Evolutionary conservation across 35 echinoderm and acorn worm species (phyloP).

Genomic region (Chiridota heheva): DNA sequence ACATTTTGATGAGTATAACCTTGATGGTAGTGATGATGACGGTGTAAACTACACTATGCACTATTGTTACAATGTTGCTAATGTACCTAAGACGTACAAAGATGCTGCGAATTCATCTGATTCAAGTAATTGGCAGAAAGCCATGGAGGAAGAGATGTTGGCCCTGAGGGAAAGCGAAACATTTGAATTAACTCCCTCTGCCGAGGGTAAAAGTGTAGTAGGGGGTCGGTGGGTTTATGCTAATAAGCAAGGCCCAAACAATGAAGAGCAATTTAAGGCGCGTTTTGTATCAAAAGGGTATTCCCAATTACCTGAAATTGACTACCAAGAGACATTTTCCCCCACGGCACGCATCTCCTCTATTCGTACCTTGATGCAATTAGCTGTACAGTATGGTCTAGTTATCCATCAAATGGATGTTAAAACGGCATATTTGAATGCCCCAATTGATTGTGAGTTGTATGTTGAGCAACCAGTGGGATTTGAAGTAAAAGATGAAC

Average conservation of each 20-base stretch:
- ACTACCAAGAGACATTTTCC: constrained; percentile 35
- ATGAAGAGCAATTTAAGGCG: constrained; percentile 26
- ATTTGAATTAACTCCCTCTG: constrained; percentile 6
- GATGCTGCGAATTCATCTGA: constrained; percentile 21
- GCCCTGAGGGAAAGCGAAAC: constrained; percentile 24
- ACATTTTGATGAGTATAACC: constrained; percentile 16
- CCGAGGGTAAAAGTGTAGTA: constrained; percentile 13
- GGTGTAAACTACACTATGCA: constrained; percentile 14
- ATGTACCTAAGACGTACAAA: constrained; percentile 41
- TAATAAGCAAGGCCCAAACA: constrained; percentile 16
- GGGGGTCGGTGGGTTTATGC: constrained; percentile 24
- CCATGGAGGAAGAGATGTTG: constrained; percentile 20
- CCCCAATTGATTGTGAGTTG: constrained; percentile 43
- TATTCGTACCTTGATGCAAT: constrained; percentile 39
- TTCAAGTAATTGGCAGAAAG: constrained; percentile 16
- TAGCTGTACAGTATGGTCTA: constrained; percentile 36
- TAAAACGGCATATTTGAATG: constrained; percentile 56
- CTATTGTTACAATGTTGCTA: constrained; percentile 18
- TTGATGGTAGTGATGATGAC: constrained; percentile 8
- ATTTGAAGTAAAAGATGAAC: background rate
- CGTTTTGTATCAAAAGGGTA: constrained; percentile 28
- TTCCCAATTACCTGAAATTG: constrained; percentile 21
- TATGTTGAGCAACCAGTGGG: constrained; percentile 31
- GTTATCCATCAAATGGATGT: constrained; percentile 64
- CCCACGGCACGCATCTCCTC: constrained; percentile 28